A percentile compares a stretch with the other conserved stretches of the same genome.
Evolutionary conservation across 2,113 vertebrate genomes (phyloP).

Genomic region (Haemorhous mexicanus): DNA sequence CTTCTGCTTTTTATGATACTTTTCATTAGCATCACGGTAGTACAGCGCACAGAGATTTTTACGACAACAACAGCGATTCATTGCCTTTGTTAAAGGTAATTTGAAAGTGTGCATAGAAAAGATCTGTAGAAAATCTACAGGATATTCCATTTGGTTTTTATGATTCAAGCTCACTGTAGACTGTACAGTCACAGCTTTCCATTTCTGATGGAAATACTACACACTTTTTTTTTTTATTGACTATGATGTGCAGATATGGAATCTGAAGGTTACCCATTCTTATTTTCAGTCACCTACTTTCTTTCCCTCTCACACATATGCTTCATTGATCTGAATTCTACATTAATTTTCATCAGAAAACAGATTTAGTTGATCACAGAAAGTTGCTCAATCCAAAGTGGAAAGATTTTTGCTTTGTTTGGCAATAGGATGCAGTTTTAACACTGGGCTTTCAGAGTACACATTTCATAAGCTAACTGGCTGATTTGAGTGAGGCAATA

Average conservation of each 20-base stretch:
- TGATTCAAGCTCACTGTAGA: conserved; percentile 1
- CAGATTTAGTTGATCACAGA: conserved; percentile 32
- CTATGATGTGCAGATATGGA: conserved; percentile 40
- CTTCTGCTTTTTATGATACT: conserved; percentile 16
- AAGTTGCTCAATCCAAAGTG: background rate
- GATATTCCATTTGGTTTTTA: conserved; percentile 23
- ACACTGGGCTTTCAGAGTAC: conserved; percentile 35
- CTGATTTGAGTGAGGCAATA: background rate
- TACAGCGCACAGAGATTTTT: conserved; percentile 42
- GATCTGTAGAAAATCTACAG: conserved; percentile 57
- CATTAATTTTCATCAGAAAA: conserved; percentile 35
- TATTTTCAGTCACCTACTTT: conserved; percentile 4
- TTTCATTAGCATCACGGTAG: conserved; percentile 56
- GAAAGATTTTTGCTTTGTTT: conserved; percentile 56
- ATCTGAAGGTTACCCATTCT: conserved; percentile 39
- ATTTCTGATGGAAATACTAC: conserved; percentile 31
- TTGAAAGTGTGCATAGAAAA: conserved; percentile 53
- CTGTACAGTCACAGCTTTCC: conserved; percentile 20
- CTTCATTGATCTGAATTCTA: conserved; percentile 23
- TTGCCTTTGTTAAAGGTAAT: conserved; percentile 64
- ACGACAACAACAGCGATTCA: conserved; percentile 6
- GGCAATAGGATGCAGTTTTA: conserved; percentile 11
- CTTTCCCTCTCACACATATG: background rate
- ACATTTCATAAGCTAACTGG: conserved; percentile 14
- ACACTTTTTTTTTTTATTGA: conserved; percentile 21